These are phyloP conservation scores for Hassar affinis DNA, from an alignment of 2,113 vertebrate genomes.

Conservation along the genomic window DNA sequence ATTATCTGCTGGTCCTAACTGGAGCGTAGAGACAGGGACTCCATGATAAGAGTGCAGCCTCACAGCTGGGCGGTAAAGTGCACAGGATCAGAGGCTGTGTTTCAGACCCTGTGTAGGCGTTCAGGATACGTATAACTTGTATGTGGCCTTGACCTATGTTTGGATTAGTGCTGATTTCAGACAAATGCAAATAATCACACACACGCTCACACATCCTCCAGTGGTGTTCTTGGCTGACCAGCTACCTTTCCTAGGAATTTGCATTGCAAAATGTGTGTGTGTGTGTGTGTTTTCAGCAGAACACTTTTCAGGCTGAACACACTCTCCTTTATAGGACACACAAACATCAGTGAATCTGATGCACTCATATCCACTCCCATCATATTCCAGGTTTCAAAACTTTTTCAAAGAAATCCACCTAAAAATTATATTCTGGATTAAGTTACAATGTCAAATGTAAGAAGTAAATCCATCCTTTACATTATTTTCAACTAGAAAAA, in stretches of 20 bases:
- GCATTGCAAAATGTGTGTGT: neutral
- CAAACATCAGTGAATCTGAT: neutral
- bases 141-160: too few species aligned
- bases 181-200: conserved; percentile 4
- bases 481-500: too few species aligned
- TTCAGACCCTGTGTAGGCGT: neutral
- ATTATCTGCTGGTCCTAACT: neutral
- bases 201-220: neutral
- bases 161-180: conserved; percentile 6
- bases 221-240: neutral
- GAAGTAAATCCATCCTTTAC: too few species aligned
- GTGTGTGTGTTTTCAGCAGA: neutral
- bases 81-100: neutral
- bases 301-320: neutral
- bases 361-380: neutral
- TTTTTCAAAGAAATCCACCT: neutral
- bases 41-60: neutral
- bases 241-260: conserved; percentile 7
- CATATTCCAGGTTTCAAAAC: neutral
- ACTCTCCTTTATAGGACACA: neutral
- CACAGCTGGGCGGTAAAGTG: neutral
- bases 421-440: too few species aligned
- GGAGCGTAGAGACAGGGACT: neutral
- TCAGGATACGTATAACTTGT: neutral
- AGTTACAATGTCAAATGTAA: too few species aligned